Evolutionary conservation across 2,113 vertebrate species (phyloP), one percentile per base, ranked within the genome.

Genomic region (Morone saxatilis): DNA sequence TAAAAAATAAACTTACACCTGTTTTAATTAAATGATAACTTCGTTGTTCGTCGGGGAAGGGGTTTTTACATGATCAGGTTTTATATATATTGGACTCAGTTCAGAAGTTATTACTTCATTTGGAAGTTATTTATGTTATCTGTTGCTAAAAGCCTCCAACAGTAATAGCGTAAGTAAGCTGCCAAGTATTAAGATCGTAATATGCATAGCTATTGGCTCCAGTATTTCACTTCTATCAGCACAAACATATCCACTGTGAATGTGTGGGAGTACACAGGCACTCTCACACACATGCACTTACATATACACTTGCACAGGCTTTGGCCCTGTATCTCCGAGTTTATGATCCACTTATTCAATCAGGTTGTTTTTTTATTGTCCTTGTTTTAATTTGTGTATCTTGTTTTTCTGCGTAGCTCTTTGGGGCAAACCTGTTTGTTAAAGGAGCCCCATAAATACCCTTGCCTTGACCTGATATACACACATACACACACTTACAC

Each of bases 311-410:
- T 47, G 13, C 43, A 16, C 14, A 57, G 50, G 9, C 77, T 69
- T 54, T 82, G 60, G 76, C 57, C 45, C 38, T 40, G 56, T 78
- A 72, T 68, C 61, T 81, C 47, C 2, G 57, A 86, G 40, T 84
- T 90, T 82, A 78, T 66, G 56, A 79, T 71, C 53, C 56, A 61
- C 51, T 81, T 77, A 83, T 76, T 83, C 69, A 62, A 19, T 86
- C 70, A 5, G 13, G 12, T 47, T 56, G 11, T 40, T 63, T 56
- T 73, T 85, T 40, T 71, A 69, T 65, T 67, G n/a, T 79, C 60
- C 61, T 71, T 22, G 13, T 80, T 88, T 83, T 87, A 80, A 90
- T 91, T 77, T 88, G 60, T 63, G 65, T 65, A 65, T 70, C 73
- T 71, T 84, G 65, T 88, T 86, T 84, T 82, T 53, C 70, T 77